Percentiles rank a stretch among this genome's conserved stretches.
phyloP scores from a whole-genome alignment of 2,797 vertebrate genomes.

The Pangasius larnaudii region DNA sequence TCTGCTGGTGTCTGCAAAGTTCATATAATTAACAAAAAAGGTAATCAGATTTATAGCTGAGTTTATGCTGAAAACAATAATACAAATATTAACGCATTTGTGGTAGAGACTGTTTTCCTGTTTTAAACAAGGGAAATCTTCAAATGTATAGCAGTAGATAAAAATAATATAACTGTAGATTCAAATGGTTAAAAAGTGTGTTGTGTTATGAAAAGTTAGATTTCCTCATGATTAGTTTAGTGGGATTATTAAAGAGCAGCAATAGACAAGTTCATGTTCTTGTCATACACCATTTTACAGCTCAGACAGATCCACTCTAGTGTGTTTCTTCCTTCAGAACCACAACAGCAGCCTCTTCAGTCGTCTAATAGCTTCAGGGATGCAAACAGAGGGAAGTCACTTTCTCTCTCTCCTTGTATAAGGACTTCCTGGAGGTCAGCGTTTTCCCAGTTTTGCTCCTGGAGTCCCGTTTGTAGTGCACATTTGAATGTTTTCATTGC shows the following conservation, averaged over 20 bases:
- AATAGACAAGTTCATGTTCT: neutral
- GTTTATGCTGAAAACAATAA: neutral
- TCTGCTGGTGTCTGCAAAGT: neutral
- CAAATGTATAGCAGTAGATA: neutral
- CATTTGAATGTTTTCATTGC: slow-evolving; percentile 22
- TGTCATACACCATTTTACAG: neutral
- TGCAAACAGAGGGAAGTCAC: neutral
- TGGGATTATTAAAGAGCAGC: neutral
- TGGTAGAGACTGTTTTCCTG: neutral
- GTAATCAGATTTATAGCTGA: neutral
- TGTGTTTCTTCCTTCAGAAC: neutral
- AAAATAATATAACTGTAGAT: neutral
- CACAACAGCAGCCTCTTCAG: slow-evolving; percentile 10
- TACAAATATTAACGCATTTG: neutral
- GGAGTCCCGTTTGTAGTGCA: neutral
- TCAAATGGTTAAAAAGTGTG: too few species aligned
- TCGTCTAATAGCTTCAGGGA: slow-evolving; percentile 7
- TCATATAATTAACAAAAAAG: neutral
- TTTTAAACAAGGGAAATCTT: neutral
- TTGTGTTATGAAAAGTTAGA: neutral
- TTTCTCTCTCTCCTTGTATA: neutral
- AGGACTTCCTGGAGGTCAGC: slow-evolving; percentile 10
- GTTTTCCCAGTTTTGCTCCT: neutral
- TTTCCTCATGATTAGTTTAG: neutral
- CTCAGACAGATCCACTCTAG: neutral